Conservation (phyloP, 2,113 vertebrate species). For the Prochilodus magdalenae region DNA sequence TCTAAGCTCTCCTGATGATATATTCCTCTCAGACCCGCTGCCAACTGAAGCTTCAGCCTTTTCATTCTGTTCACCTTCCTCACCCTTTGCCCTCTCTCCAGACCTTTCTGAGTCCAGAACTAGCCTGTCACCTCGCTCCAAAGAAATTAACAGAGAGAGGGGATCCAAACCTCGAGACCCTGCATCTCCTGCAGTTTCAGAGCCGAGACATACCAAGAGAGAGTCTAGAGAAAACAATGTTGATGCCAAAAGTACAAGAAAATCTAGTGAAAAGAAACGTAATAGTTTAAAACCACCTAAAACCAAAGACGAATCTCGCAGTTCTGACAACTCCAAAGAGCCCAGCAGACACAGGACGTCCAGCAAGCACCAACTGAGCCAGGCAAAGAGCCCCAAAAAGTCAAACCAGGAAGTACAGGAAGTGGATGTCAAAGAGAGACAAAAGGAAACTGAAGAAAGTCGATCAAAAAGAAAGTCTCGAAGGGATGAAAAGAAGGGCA, state of each 20-base stretch:
- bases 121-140: constrained; percentile 60
- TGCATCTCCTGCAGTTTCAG: constrained; percentile 60
- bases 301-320: constrained; percentile 67
- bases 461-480: constrained; percentile 8
- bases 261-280: constrained; percentile 59
- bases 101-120: constrained; percentile 57
- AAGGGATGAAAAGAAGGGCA: constrained; percentile 46
- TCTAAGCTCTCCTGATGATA: constrained; percentile 60
- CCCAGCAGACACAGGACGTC: constrained; percentile 52
- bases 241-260: constrained; percentile 80
- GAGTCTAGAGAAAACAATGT: constrained; percentile 57
- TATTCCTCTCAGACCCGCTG: constrained; percentile 67
- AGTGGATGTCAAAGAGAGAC: not conserved
- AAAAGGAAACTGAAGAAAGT: constrained; percentile 43
- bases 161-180: constrained; percentile 48
- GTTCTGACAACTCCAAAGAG: constrained; percentile 59
- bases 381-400: constrained; percentile 51
- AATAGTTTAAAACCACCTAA: constrained; percentile 60
- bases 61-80: constrained; percentile 66
- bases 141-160: constrained; percentile 63
- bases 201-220: constrained; percentile 62
- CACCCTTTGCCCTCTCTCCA: constrained; percentile 54
- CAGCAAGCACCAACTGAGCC: constrained; percentile 44
- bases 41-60: constrained; percentile 64
- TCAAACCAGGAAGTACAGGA: constrained; percentile 51